phyloP scores from a whole-genome alignment of 2,113 vertebrate genomes.

The Gambusia holbrooki region DNA sequence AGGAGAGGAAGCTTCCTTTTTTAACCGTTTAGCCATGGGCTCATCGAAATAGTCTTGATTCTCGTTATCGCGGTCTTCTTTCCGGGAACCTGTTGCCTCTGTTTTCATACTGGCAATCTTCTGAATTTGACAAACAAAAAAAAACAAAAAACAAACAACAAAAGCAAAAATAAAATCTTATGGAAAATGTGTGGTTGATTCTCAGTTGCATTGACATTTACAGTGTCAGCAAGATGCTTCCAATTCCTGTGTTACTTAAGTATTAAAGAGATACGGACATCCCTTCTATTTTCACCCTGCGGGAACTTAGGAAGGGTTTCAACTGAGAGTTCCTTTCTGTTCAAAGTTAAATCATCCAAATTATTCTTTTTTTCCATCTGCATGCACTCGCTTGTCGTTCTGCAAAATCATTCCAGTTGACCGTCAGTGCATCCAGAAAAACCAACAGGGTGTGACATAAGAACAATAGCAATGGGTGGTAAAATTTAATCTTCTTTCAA shows the following conservation, averaged over 20 bases:
- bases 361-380: too few relatives aligned
- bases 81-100: not conserved
- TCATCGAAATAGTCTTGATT: not conserved
- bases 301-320: too few relatives aligned
- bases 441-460: not conserved
- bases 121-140: constrained; percentile 6
- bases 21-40: not conserved
- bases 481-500: not conserved
- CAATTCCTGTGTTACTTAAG: not conserved
- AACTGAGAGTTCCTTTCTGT: too few relatives aligned
- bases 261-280: too few relatives aligned
- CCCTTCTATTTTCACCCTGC: too few relatives aligned
- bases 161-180: not conserved
- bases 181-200: not conserved
- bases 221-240: not conserved
- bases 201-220: not conserved
- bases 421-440: not conserved
- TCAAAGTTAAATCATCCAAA: too few relatives aligned
- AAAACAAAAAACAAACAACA: not conserved
- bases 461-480: not conserved
- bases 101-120: not conserved
- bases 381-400: not conserved
- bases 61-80: not conserved
- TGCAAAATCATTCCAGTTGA: not conserved
- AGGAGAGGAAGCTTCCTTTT: not conserved